Evolutionary conservation across 2,888 invertebrate species (phyloP), one percentile per base, ranked within the genome.

Genomic region (Plagodis pulveraria): DNA sequence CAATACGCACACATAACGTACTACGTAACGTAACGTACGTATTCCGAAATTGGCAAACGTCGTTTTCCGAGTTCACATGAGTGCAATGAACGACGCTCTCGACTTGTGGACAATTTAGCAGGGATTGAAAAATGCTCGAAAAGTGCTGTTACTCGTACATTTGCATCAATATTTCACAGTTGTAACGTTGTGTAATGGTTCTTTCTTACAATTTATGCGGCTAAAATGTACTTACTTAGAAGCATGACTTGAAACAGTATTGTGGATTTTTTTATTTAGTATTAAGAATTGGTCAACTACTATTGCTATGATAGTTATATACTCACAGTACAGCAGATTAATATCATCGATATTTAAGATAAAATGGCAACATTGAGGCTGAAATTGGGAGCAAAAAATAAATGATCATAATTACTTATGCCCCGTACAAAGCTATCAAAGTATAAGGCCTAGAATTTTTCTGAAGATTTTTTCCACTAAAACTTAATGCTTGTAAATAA

Each of bases 41-140:
- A 70, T 73, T 72, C 73, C 69, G 66, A 74, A 77, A 75, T 72
- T 75, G 73, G 67, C 72, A 69, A 73, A 71, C 67, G 67, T 77
- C 67, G 63, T 56, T 58, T 62, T 54, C 55, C 66, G 66, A 65
- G 58, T 60, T 66, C 65, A 51, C 62, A 66, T 12, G 77, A 73
- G 82, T 76, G 80, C 81, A 80, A 77, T 70, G 80, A 73, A 81
- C 81, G 78, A 54, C 67, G 56, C 66, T 63, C 65, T 69, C 50
- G 70, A 68, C 69, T 70, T 66, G 69, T 69, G 62, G 65, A 70
- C 73, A 69, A 75, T 80, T 80, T 71, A 72, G 69, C 53, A 50
- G 33, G n/a, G n/a, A 66, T 63, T 59, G 64, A 64, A 65, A 66
- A 63, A 63, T 63, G 65, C 50, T 52, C 22, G 9, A 6, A 41